Conservation (phyloP, 2,113 vertebrate genomes). For the Sus scrofa region DNA sequence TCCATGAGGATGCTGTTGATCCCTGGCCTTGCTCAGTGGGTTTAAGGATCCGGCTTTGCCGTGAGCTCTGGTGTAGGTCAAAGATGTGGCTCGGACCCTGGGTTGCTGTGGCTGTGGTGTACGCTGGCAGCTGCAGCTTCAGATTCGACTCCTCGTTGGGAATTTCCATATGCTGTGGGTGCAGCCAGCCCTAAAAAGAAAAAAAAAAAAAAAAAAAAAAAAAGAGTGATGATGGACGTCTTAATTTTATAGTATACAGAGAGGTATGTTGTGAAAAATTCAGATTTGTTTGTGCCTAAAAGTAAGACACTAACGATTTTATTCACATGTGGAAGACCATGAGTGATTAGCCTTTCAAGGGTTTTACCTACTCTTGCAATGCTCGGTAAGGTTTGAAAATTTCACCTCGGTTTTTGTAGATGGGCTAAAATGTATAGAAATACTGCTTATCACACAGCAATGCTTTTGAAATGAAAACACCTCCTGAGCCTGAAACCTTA, state of each 20-base stretch:
- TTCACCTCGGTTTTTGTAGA: conserved; percentile 37
- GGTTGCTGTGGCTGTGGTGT: too few species aligned
- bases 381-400: background rate
- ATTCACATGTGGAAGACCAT: background rate
- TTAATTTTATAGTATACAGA: background rate
- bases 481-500: background rate
- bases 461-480: conserved; percentile 48
- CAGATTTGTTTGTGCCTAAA: background rate
- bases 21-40: too few species aligned
- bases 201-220: background rate
- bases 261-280: background rate
- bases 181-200: too few species aligned
- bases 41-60: too few species aligned
- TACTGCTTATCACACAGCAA: background rate
- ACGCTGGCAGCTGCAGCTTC: too few species aligned
- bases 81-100: too few species aligned
- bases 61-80: too few species aligned
- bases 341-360: conserved; percentile 6
- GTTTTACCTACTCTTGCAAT: background rate
- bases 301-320: conserved; percentile 7
- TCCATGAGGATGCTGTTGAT: too few species aligned
- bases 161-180: too few species aligned
- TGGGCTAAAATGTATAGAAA: conserved; percentile 24
- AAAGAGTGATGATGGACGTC: background rate
- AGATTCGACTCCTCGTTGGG: too few species aligned